These are phyloP conservation scores for Amorpha juglandis DNA, from an alignment of 2,888 invertebrate species.

Conservation along the genomic window DNA sequence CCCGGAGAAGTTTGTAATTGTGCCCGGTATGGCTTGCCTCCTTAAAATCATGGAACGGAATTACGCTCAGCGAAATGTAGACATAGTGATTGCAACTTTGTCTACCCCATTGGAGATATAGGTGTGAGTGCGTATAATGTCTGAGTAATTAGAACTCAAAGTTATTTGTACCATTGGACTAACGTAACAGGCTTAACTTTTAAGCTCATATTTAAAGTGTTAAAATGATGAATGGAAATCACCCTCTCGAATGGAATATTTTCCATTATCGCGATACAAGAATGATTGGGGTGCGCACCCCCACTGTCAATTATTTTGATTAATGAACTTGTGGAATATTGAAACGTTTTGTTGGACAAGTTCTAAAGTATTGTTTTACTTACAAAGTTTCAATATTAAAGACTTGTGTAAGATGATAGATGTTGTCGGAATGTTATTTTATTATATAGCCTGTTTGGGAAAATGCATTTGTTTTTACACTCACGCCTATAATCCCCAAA, in stretches of 20 bases:
- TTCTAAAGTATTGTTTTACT: slow-evolving; percentile 77
- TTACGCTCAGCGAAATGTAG: no score
- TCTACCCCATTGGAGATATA: no score
- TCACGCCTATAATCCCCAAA: no score
- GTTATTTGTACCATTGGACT: not conserved
- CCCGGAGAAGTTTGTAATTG: no score
- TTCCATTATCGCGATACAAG: slow-evolving; percentile 24
- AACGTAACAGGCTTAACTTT: not conserved
- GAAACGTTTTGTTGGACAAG: slow-evolving; percentile 79
- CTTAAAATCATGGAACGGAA: no score
- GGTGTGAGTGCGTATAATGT: no score
- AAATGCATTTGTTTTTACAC: no score
- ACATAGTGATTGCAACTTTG: no score
- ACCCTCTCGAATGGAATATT: slow-evolving; percentile 16
- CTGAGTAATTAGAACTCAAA: no score
- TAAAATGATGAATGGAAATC: slow-evolving; percentile 12
- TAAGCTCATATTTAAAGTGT: slow-evolving; percentile 13
- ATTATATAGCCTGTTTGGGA: not conserved
- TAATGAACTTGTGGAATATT: slow-evolving; percentile 81
- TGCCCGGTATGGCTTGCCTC: no score
- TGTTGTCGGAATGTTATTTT: not conserved
- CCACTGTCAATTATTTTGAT: slow-evolving; percentile 82
- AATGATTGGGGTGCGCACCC: slow-evolving; percentile 43
- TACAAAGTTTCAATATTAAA: slow-evolving; percentile 33
- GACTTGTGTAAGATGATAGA: not conserved